Evolutionary conservation across 2,797 vertebrate species (phyloP).

Genomic region (Mustela erminea): DNA sequence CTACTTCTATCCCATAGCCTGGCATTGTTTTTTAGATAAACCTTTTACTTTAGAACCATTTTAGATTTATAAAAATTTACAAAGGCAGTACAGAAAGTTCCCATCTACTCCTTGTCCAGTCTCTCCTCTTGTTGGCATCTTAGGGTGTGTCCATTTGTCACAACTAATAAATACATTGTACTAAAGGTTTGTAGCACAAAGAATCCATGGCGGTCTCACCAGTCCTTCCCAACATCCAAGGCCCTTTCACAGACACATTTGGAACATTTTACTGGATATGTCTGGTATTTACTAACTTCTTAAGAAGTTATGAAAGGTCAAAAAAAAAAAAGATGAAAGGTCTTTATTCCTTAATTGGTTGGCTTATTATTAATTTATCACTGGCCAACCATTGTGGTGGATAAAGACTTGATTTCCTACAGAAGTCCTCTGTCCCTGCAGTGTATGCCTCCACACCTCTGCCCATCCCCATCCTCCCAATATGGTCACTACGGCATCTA

Average conservation of each 20-base stretch:
- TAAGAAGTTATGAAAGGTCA: background rate
- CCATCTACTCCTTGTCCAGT: background rate
- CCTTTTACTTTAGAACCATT: background rate
- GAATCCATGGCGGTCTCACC: background rate
- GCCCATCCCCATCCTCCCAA: background rate
- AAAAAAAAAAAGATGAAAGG: background rate
- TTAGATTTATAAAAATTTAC: background rate
- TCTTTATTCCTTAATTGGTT: background rate
- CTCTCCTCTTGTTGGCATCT: background rate
- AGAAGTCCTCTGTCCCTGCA: background rate
- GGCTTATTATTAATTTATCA: background rate
- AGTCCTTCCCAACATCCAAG: background rate
- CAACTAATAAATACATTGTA: background rate
- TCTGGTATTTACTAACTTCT: background rate
- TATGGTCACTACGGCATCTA: background rate
- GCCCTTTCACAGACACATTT: background rate
- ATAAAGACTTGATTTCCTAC: background rate
- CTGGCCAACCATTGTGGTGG: background rate
- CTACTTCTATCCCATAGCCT: background rate
- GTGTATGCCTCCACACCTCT: background rate
- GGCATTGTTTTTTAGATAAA: background rate
- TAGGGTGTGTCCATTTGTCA: background rate
- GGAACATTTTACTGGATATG: background rate
- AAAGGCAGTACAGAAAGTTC: background rate
- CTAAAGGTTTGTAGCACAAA: background rate